Evolutionary conservation across 2,113 vertebrate species (phyloP).

Genomic region (Notothenia coriiceps): DNA sequence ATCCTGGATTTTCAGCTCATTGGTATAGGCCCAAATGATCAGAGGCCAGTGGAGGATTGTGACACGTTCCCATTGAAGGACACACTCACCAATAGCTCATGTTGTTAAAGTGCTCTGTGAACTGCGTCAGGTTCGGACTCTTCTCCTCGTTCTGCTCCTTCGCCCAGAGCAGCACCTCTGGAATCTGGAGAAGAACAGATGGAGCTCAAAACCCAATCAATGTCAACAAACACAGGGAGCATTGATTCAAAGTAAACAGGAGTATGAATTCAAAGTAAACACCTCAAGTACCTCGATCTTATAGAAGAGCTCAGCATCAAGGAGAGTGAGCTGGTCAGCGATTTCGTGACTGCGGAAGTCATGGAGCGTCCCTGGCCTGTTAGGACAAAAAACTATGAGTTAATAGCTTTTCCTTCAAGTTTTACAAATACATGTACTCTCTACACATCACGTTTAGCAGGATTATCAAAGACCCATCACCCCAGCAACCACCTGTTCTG

Average conservation of each 20-base stretch:
- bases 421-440: no score
- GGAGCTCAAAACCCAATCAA: not conserved
- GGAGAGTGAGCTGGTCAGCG: constrained; percentile 96
- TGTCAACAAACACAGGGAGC: not conserved
- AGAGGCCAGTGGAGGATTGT: no score
- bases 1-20: no score
- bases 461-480: no score
- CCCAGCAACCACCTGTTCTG: no score
- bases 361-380: constrained; percentile 95
- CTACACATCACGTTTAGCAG: no score
- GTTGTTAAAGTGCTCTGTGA: constrained; percentile 99
- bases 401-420: not conserved
- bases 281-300: constrained; percentile 91
- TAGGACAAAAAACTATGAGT: not conserved
- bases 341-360: constrained; percentile 99
- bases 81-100: constrained; percentile 97
- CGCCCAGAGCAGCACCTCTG: constrained; percentile 98
- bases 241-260: not conserved
- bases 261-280: not conserved
- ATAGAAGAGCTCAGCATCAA: constrained; percentile 97
- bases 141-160: constrained; percentile 99
- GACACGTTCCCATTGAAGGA: no score
- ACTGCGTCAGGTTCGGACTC: constrained; percentile 98
- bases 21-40: no score
- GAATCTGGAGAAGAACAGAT: constrained; percentile 81